Evolutionary conservation across 1,140 invertebrate genomes (phyloP).

Genomic region (Cotesia chilonis): DNA sequence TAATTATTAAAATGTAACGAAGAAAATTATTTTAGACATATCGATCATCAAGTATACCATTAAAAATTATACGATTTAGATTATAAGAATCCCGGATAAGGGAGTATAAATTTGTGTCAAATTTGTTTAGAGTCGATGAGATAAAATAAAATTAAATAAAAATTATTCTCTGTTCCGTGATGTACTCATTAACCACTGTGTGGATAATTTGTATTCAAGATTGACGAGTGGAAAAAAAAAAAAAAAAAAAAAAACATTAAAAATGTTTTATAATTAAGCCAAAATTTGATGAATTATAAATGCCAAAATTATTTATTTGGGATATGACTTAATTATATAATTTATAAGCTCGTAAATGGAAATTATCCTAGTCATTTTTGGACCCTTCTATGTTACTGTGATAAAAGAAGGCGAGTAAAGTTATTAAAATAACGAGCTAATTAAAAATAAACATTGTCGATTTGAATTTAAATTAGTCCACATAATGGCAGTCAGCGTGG

Average conservation of each 20-base stretch:
- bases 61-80: constrained; percentile 61
- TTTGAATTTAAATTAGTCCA: constrained; percentile 33
- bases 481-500: constrained; percentile 42
- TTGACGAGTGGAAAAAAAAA: constrained; percentile 9
- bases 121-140: constrained; percentile 33
- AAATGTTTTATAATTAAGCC: constrained; percentile 6
- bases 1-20: constrained; percentile 23
- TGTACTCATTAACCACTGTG: constrained; percentile 48
- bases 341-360: constrained; percentile 45
- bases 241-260: constrained; percentile 16
- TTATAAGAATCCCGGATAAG: constrained; percentile 48
- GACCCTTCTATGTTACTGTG: constrained; percentile 61
- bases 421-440: constrained; percentile 20
- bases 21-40: constrained; percentile 52
- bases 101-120: constrained; percentile 38
- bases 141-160: constrained; percentile 27
- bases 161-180: constrained; percentile 27
- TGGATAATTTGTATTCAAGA: constrained; percentile 39
- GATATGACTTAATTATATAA: constrained; percentile 23
- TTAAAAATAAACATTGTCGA: constrained; percentile 23
- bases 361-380: constrained; percentile 65
- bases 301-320: constrained; percentile 42
- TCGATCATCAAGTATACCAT: constrained; percentile 61
- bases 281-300: constrained; percentile 6
- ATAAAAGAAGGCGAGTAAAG: constrained; percentile 54